Base-by-base conservation (phyloP, 2,888 invertebrate species). In the Drosophila flavopinicola region DNA sequence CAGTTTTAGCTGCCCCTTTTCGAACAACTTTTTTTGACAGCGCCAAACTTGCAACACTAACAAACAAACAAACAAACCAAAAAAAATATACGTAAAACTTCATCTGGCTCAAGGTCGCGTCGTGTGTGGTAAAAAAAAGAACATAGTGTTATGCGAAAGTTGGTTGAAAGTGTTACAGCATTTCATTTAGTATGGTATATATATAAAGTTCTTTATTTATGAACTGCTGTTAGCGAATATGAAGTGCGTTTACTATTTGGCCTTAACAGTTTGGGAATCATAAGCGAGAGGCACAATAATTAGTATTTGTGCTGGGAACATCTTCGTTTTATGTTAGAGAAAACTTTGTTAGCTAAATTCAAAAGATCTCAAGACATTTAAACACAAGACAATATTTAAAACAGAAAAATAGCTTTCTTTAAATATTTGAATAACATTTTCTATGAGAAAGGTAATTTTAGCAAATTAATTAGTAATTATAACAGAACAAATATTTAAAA, bases 81-180 rank as follows among this genome's bases (percentile, higher is more conserved):
- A n/a, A n/a, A n/a, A n/a, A n/a, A n/a, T n/a, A n/a, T n/a, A n/a
- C n/a, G 15, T 11, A 37, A 45, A 60, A 61, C 52, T 64, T 75
- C 41, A 6, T 1, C 45, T 13, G 39, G n/a, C 32, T 42, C 83
- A 79, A 82, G 83, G 78, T 70, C 78, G 51, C 35, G 15, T 10
- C 35, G 33, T 30, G 42, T 52, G 42, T 35, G 37, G 41, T 10
- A 35, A 20, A 33, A 51, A 30, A 7, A 10, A 2, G 9, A n/a
- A 6, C 42, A 15, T 6, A 11, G 13, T 45, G 32, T 27, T 35
- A 33, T 35, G 24, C 25, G 35, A n/a, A 35, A 42, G 32, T 39
- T 51, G 25, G n/a, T 5, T 10, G 49, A 30, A 49, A 49, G 49
- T 49, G 25, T 30, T 15, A 1, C 13, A 10, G 32, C 11, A 33